Base-by-base conservation (phyloP, 2,797 vertebrate genomes). In the Macroramphosus scolopax region DNA sequence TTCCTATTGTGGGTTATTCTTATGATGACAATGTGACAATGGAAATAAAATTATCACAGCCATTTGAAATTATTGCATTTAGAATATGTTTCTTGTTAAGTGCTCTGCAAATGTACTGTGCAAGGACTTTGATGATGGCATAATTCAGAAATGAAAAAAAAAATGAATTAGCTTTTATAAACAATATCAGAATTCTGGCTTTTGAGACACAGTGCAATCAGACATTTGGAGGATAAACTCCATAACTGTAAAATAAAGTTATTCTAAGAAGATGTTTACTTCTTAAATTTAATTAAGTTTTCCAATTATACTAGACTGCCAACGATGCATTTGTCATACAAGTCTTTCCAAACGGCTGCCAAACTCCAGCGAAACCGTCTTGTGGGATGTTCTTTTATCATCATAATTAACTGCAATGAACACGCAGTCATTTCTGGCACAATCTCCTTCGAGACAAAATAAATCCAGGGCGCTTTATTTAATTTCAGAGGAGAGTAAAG, bases 211-310 rank as follows among this genome's bases (percentile, higher is more conserved):
- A 6, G 40, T 45, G 63, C 55, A 83, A 87, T 88, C 80, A 82
- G 66, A 44, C 77, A 58, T 69, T 61, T 71, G 64, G 76, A 43
- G 68, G 63, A 83, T 76, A 70, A 78, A 78, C 56, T 57, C 71
- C 55, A 79, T 80, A 80, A 75, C 58, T 59, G 61, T 68, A 70
- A 72, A 80, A 81, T 81, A 78, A 81, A 80, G 81, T 85, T 85
- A 79, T 85, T 85, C 78, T 85, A 77, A 75, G 78, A 68, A 79
- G 78, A 79, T 85, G 73, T 85, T 81, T 75, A 77, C 55, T 58
- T 75, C 46, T 60, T 35, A 41, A 73, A 71, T 76, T 67, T 53
- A 75, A 84, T 81, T 67, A 80, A 65, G 80, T 55, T 73, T 75
- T 72, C 44, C 44, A 35, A 47, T 70, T 39, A 49, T 51, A 12